These are phyloP conservation scores for Melitaea athalia DNA, from an alignment of 2,888 invertebrate genomes.

Conservation along the genomic window DNA sequence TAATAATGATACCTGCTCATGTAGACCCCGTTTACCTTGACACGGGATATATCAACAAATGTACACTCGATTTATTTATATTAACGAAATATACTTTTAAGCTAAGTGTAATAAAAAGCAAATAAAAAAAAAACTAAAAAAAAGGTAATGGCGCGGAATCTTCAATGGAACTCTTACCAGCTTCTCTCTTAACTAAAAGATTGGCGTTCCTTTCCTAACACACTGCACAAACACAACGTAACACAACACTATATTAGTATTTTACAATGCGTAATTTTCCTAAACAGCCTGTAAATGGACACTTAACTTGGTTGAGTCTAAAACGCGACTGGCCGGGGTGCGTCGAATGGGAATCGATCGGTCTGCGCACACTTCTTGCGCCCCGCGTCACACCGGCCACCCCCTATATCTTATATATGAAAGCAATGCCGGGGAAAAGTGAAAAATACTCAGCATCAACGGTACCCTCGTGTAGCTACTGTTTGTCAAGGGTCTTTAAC, in stretches of 20 bases:
- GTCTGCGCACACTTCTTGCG: constrained; percentile 67
- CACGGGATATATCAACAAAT: constrained; percentile 3
- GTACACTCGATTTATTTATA: not conserved
- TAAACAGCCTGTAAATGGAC: constrained; percentile 48
- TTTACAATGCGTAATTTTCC: constrained; percentile 68
- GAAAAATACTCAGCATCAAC: constrained; percentile 55
- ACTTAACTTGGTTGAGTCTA: constrained; percentile 49
- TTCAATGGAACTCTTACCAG: constrained; percentile 39
- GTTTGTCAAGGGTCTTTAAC: constrained; percentile 25
- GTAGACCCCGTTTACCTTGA: constrained; percentile 24
- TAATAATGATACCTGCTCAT: constrained; percentile 19
- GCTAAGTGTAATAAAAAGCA: constrained; percentile 6
- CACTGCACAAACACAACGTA: constrained; percentile 49
- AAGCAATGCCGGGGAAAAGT: constrained; percentile 65
- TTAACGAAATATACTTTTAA: not conserved
- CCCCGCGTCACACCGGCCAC: constrained; percentile 60
- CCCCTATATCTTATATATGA: constrained; percentile 80
- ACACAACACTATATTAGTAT: constrained; percentile 47
- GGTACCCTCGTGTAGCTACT: constrained; percentile 42
- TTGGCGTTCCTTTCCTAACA: constrained; percentile 28
- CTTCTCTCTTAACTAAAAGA: constrained; percentile 23
- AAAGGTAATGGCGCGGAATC: constrained; percentile 10
- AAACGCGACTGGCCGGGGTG: constrained; percentile 70
- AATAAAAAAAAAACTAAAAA: not conserved
- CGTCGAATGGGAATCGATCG: constrained; percentile 69